These are phyloP conservation scores for Ictalurus punctatus DNA, from an alignment of 2,113 vertebrate genomes.

Conservation along the genomic window DNA sequence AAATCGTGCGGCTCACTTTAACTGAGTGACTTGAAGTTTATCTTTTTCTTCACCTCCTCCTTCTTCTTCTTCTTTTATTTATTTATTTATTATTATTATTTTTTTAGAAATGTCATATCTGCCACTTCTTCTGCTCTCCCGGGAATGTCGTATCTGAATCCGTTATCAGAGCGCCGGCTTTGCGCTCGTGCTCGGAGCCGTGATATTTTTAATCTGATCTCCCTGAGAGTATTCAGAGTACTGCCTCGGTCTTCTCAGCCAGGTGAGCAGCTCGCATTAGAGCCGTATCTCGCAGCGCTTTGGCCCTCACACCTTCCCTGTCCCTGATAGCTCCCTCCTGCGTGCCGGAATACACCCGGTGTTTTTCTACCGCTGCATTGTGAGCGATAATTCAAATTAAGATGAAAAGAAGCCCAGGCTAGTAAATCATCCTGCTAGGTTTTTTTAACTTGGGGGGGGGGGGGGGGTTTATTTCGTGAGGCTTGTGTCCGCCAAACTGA, in stretches of 20 bases:
- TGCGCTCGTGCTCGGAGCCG: conserved; percentile 51
- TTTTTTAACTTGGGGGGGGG: conserved; percentile 48
- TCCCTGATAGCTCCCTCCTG: conserved; percentile 62
- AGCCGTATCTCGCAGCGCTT: conserved; percentile 65
- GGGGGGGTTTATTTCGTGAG: conserved; percentile 14
- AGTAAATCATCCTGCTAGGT: conserved; percentile 29
- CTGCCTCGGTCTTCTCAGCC: conserved; percentile 71
- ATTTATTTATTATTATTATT: too few relatives aligned
- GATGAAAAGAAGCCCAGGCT: conserved; percentile 29
- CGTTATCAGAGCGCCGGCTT: conserved; percentile 69
- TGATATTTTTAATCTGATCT: conserved; percentile 75
- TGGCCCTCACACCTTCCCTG: conserved; percentile 65
- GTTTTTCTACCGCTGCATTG: conserved; percentile 52
- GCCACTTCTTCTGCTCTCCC: conserved; percentile 60
- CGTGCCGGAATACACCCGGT: conserved; percentile 46
- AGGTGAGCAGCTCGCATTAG: conserved; percentile 66
- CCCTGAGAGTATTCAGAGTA: conserved; percentile 66
- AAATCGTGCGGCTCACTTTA: conserved; percentile 51
- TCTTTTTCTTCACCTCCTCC: conserved; percentile 43
- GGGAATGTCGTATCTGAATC: conserved; percentile 61
- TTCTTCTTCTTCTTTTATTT: neutral
- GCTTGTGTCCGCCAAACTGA: neutral
- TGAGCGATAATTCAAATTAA: conserved; percentile 57
- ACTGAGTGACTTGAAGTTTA: conserved; percentile 28
- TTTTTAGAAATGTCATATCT: conserved; percentile 66